Evolutionary conservation across 2,113 vertebrate genomes (phyloP).

Genomic region (Microtus ochrogaster): DNA sequence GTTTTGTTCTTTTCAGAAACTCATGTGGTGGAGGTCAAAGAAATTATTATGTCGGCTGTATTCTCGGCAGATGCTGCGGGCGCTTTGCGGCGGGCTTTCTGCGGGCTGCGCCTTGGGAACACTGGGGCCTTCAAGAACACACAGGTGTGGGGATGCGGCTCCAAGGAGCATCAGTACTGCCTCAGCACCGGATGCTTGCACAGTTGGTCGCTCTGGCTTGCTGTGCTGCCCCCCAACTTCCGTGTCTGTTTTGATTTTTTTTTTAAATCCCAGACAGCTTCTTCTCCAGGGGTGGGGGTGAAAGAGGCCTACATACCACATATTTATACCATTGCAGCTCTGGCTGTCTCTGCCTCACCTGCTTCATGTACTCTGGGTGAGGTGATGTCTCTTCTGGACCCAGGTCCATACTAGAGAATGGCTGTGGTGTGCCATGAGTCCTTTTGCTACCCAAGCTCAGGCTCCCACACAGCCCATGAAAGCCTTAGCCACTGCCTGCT

Average conservation of each 20-base stretch:
- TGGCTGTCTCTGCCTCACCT: not conserved
- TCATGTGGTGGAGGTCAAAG: slow-evolving; percentile 92
- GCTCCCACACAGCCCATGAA: too few species aligned
- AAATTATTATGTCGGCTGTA: slow-evolving; percentile 91
- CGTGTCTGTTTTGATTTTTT: not conserved
- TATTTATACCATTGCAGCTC: not conserved
- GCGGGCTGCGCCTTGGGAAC: slow-evolving; percentile 77
- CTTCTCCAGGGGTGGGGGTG: slow-evolving; percentile 32
- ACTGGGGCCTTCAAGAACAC: slow-evolving; percentile 74
- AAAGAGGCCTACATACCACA: not conserved
- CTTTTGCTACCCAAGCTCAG: too few species aligned
- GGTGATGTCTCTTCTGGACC: not conserved
- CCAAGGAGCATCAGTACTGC: slow-evolving; percentile 59
- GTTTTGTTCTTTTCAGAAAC: slow-evolving; percentile 92
- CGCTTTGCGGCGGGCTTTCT: slow-evolving; percentile 82
- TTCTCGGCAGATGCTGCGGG: slow-evolving; percentile 88
- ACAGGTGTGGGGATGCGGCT: slow-evolving; percentile 68
- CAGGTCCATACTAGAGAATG: not conserved
- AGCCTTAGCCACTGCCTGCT: not conserved
- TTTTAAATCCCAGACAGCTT: slow-evolving; percentile 71
- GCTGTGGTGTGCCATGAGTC: not conserved
- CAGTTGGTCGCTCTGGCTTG: slow-evolving; percentile 48
- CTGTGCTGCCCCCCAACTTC: not conserved
- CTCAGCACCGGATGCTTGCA: slow-evolving; percentile 68
- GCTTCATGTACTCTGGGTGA: not conserved